Evolutionary conservation across 2,113 vertebrate species (phyloP).

Genomic region (Uria lomvia): DNA sequence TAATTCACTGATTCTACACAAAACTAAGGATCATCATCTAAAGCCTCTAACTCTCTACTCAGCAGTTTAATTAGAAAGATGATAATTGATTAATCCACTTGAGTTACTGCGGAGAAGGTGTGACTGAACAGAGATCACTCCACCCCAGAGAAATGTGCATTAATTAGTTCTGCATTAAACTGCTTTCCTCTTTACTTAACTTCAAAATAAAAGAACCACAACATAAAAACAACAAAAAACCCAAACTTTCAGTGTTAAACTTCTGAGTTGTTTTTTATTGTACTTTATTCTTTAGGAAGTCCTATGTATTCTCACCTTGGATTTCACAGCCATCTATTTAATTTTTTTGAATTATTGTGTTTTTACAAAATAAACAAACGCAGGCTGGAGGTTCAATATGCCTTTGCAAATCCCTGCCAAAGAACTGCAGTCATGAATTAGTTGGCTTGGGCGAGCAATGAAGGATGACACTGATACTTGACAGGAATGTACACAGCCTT

Average conservation of each 20-base stretch:
- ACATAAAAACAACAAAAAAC: neutral
- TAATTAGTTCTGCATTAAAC: neutral
- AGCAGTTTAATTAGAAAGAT: slow-evolving; percentile 12
- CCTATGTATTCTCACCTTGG: neutral
- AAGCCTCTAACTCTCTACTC: neutral
- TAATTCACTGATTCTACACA: neutral
- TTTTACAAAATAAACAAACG: neutral
- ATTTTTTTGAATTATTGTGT: neutral
- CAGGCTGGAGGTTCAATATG: neutral
- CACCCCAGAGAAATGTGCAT: neutral
- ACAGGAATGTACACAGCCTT: neutral
- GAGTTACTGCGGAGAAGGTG: neutral
- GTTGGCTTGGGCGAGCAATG: neutral
- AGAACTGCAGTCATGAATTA: neutral
- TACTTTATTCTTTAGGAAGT: neutral
- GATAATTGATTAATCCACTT: slow-evolving; percentile 25
- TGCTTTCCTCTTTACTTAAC: neutral
- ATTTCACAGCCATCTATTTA: neutral
- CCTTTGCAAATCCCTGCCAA: neutral
- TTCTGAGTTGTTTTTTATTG: neutral
- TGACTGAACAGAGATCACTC: slow-evolving; percentile 14
- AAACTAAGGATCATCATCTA: neutral
- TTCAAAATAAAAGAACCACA: neutral
- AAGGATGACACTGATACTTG: neutral
- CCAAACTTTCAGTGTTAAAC: neutral